Conservation (phyloP, 2,888 invertebrate species). For the Melieria picta region DNA sequence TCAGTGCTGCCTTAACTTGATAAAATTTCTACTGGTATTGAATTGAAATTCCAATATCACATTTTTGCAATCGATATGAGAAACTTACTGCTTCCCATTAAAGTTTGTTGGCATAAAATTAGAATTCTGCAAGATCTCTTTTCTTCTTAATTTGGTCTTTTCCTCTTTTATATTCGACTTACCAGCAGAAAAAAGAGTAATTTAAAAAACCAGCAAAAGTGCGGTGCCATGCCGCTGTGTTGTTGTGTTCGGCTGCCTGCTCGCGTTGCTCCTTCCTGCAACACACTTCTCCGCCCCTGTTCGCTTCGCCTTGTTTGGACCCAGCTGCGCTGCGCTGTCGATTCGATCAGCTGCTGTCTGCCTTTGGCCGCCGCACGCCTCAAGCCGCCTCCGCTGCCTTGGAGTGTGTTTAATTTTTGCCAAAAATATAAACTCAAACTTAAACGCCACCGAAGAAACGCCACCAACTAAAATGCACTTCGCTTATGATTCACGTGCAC, state of each 20-base stretch:
- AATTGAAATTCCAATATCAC: too few species aligned
- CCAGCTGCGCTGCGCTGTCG: not conserved
- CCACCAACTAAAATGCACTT: slow-evolving; percentile 16
- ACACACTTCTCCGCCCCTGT: not conserved
- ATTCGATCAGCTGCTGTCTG: slow-evolving; percentile 11
- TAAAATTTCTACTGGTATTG: too few species aligned
- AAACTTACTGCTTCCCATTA: too few species aligned
- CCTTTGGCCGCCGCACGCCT: not conserved
- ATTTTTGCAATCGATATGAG: too few species aligned
- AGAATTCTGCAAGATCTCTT: too few species aligned
- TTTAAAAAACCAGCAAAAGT: slow-evolving; percentile 58
- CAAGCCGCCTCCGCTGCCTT: not conserved
- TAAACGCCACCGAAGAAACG: not conserved
- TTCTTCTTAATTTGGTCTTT: too few species aligned
- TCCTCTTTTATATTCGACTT: slow-evolving; percentile 43
- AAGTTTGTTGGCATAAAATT: too few species aligned
- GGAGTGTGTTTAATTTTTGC: not conserved
- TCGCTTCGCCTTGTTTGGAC: not conserved
- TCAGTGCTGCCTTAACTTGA: too few species aligned
- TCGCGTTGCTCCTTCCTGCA: not conserved
- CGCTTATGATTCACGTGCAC: slow-evolving; percentile 24
- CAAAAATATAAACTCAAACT: slow-evolving; percentile 2
- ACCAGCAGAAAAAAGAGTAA: slow-evolving; percentile 58
- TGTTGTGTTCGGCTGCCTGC: slow-evolving; percentile 5
- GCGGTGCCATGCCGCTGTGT: slow-evolving; percentile 46